Evolutionary conservation across 2,797 vertebrate species (phyloP), one percentile per base, ranked within the genome.

Genomic region (Distichodus sexfasciatus): DNA sequence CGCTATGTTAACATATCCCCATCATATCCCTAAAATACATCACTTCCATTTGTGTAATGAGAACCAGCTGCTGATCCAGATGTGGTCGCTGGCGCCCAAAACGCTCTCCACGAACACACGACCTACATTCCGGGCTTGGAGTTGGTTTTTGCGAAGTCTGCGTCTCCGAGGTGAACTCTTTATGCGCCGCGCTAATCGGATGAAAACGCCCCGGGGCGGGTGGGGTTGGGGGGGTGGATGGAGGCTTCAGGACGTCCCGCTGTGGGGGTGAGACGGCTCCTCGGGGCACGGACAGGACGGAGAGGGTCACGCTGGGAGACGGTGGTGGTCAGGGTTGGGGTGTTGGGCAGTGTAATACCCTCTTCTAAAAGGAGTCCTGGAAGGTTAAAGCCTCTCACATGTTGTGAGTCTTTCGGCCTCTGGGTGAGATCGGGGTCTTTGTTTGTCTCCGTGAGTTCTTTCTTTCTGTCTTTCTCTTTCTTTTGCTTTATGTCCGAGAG

Each of bases 51-150:
- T 66, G 48, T 51, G 57, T 72, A 57, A 79, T 78, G 73, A 71
- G 50, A 79, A 74, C 51, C 70, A 76, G 77, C 70, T 78, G 75
- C 60, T 74, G 29, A 64, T 71, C 79, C 75, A 76, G 68, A 74
- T 76, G 72, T 69, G 40, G 44, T 57, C 63, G 72, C 71, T 78
- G 73, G 73, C 73, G 29, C n/a, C n/a, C 61, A 69, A 55, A 78
- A 54, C 64, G 33, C 41, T 55, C 48, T 64, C 59, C 50, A 63
- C 59, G 67, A 53, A 75, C 47, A 26, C 23, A 19, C 66, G 61
- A 69, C 65, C 69, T 46, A 69, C 43, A 72, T 71, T 51, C 26
- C 33, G 1, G 66, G 69, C 66, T 59, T 75, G 70, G 58, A 65
- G 23, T 51, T 72, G 40, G 15, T 36, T 26, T 41, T 4, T 1